phyloP scores from a whole-genome alignment of 2,113 vertebrate genomes.

The Vombatus ursinus region DNA sequence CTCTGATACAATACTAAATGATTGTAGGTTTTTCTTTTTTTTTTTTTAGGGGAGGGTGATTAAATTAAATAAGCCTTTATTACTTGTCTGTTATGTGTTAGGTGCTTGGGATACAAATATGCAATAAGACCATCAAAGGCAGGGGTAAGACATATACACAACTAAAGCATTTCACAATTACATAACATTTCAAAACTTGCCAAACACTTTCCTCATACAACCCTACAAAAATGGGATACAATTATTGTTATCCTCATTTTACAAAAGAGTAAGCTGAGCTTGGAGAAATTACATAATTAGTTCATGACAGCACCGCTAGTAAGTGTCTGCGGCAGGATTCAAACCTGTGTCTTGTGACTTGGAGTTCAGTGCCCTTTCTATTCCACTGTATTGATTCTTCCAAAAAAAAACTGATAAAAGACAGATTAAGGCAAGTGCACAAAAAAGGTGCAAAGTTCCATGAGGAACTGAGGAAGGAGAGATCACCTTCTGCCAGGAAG shows the following conservation, averaged over 20 bases:
- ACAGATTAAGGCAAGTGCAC: too few relatives aligned
- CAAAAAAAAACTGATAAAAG: too few relatives aligned
- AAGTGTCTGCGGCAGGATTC: neutral
- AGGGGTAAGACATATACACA: neutral
- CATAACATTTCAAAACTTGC: neutral
- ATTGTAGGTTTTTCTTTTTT: neutral
- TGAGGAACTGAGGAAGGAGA: too few relatives aligned
- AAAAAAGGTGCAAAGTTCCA: too few relatives aligned
- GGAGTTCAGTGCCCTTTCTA: too few relatives aligned
- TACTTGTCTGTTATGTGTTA: neutral
- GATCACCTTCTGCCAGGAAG: too few relatives aligned
- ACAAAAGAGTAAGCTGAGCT: neutral
- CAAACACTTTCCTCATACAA: neutral
- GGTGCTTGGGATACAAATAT: neutral
- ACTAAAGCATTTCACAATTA: neutral
- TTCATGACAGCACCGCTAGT: neutral
- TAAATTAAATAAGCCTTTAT: neutral
- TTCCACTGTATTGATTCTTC: too few relatives aligned
- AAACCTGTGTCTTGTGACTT: neutral
- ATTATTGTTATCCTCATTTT: neutral
- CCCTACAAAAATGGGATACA: neutral
- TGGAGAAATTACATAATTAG: neutral
- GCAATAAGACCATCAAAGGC: neutral
- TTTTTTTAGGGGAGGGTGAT: neutral
- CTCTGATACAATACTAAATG: neutral